Percentiles rank a stretch among this genome's conserved stretches.
Conservation (phyloP, 2,888 invertebrate genomes). For the Nephrocerus scutellatus region DNA sequence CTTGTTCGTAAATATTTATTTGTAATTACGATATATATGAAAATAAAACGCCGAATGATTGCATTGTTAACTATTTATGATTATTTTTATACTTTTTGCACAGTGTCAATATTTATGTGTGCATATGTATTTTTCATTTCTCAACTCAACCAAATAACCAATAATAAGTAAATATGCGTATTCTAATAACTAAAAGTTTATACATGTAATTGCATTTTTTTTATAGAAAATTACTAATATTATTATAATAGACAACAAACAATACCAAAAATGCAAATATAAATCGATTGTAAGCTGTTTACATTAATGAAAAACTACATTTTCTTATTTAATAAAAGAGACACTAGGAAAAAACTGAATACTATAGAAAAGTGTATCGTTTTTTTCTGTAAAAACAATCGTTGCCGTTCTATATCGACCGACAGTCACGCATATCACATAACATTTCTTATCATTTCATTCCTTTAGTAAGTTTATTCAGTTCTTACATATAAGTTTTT, state of each 20-base stretch:
- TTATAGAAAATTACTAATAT: background rate
- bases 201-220: no score
- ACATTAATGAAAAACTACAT: background rate
- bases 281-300: background rate
- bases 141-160: no score
- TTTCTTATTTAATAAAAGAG: background rate
- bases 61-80: no score
- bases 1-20: no score
- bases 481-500: slow-evolving; percentile 11
- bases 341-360: background rate
- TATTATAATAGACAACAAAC: background rate
- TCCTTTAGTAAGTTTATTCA: no score
- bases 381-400: background rate
- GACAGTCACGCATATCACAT: background rate
- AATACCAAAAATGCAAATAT: background rate
- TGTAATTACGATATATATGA: no score
- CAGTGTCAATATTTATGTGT: no score
- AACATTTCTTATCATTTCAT: background rate
- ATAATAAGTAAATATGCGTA: no score
- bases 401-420: background rate
- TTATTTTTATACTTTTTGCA: no score
- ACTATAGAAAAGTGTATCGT: background rate
- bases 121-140: no score
- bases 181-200: background rate
- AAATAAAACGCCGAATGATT: no score